A percentile compares a stretch with the other conserved stretches of the same genome.
phyloP scores from a whole-genome alignment of 2,888 invertebrate species.

The Drosophila picticornis region DNA sequence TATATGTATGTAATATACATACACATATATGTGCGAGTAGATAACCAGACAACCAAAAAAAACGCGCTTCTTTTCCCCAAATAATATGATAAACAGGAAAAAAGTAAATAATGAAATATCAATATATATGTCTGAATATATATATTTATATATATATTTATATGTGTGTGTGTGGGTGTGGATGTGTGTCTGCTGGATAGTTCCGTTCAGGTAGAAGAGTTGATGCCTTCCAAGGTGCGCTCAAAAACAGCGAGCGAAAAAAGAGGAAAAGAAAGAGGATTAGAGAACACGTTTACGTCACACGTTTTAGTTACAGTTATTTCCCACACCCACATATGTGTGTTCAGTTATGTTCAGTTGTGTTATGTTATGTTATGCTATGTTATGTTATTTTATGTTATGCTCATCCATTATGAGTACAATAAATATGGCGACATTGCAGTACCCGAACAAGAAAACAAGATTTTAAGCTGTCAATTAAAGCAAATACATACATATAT shows the following conservation, averaged over 20 bases:
- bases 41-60: slow-evolving; percentile 19
- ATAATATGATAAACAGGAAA: slow-evolving; percentile 28
- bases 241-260: not conserved
- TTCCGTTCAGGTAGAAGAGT: slow-evolving; percentile 27
- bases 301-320: slow-evolving; percentile 4
- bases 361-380: no score
- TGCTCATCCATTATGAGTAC: not conserved
- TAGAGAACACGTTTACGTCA: slow-evolving; percentile 42
- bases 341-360: not conserved
- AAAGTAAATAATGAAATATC: slow-evolving; percentile 3
- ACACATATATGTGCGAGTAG: slow-evolving; percentile 1
- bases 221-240: no score
- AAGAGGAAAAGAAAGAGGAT: slow-evolving; percentile 4
- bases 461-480: slow-evolving; percentile 11
- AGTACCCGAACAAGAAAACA: slow-evolving; percentile 14
- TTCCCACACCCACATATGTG: not conserved
- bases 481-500: not conserved
- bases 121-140: not conserved
- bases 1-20: not conserved
- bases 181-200: not conserved
- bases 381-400: not conserved
- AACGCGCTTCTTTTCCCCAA: slow-evolving; percentile 13
- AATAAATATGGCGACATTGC: slow-evolving; percentile 29
- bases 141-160: slow-evolving; percentile 1
- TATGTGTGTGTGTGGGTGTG: not conserved